phyloP scores from a whole-genome alignment of 2,113 vertebrate genomes.

The Okapia johnstoni region DNA sequence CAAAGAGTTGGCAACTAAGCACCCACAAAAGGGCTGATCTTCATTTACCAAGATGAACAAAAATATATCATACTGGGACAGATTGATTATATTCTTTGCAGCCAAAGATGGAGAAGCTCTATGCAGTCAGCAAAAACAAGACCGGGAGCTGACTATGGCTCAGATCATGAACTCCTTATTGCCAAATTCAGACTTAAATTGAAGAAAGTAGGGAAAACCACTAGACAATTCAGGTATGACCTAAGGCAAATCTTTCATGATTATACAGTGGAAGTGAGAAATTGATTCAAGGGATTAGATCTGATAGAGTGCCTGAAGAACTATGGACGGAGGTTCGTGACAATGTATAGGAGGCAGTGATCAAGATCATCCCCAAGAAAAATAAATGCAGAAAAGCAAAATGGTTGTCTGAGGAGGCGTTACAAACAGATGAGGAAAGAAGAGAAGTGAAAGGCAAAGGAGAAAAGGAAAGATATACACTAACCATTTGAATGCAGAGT shows the following conservation, averaged over 20 bases:
- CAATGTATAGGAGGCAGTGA: not conserved
- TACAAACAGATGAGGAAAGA: not conserved
- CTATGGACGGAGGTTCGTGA: fast-evolving
- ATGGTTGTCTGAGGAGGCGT: not conserved
- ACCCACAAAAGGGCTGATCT: not conserved
- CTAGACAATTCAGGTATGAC: not conserved
- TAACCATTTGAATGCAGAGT: not conserved
- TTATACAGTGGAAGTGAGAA: not conserved
- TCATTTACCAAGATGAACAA: not conserved
- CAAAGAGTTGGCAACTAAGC: not conserved
- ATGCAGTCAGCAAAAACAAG: not conserved
- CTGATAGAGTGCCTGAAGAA: not conserved
- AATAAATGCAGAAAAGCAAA: not conserved
- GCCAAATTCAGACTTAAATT: not conserved
- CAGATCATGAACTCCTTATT: not conserved
- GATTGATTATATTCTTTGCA: not conserved
- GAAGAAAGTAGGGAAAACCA: not conserved
- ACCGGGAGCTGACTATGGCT: not conserved
- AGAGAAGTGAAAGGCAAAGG: not conserved
- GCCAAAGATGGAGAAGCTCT: not conserved
- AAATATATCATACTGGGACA: not conserved
- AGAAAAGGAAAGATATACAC: not conserved
- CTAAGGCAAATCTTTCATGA: not conserved
- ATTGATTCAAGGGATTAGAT: not conserved
- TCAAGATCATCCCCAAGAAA: not conserved